Percentiles rank a stretch among this genome's conserved stretches.
phyloP scores from a whole-genome alignment of 2,797 vertebrate genomes.

The Sarcophilus harrisii region DNA sequence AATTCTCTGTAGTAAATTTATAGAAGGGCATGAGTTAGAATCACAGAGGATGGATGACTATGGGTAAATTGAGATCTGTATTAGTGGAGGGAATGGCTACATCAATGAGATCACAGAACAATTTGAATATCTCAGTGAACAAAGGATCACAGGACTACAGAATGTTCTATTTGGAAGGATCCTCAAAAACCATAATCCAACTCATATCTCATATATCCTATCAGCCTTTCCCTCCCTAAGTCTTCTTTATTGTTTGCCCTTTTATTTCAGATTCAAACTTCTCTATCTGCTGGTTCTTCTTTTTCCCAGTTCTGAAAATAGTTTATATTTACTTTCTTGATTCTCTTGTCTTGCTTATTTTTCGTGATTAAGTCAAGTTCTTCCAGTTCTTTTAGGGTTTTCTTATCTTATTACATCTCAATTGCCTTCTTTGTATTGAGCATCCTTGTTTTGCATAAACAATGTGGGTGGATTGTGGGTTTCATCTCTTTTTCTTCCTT shows the following conservation, averaged over 20 bases:
- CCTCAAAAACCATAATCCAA: no score
- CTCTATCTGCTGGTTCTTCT: conserved; percentile 14
- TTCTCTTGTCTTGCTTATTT: conserved; percentile 31
- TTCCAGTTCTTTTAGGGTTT: conserved; percentile 13
- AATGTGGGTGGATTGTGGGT: not conserved
- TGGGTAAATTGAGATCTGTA: not conserved
- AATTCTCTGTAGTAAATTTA: not conserved
- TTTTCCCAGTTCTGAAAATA: conserved; percentile 49
- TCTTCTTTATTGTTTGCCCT: conserved; percentile 40
- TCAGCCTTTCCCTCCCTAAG: not conserved
- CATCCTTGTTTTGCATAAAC: conserved; percentile 47
- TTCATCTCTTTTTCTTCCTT: not conserved
- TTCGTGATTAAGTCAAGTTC: conserved; percentile 15
- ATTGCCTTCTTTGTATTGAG: conserved; percentile 27
- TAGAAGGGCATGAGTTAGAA: not conserved
- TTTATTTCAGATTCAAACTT: conserved; percentile 60
- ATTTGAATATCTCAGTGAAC: not conserved
- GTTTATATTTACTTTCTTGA: conserved; percentile 55
- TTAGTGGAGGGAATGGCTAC: not conserved
- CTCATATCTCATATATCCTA: no score
- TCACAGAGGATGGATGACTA: not conserved
- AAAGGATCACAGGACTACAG: not conserved
- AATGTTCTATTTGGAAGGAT: not conserved
- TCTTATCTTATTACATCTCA: conserved; percentile 26
- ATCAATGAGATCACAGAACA: not conserved